These are phyloP conservation scores for Leptothorax acervorum DNA, from an alignment of 2,888 invertebrate genomes.

Conservation along the genomic window DNA sequence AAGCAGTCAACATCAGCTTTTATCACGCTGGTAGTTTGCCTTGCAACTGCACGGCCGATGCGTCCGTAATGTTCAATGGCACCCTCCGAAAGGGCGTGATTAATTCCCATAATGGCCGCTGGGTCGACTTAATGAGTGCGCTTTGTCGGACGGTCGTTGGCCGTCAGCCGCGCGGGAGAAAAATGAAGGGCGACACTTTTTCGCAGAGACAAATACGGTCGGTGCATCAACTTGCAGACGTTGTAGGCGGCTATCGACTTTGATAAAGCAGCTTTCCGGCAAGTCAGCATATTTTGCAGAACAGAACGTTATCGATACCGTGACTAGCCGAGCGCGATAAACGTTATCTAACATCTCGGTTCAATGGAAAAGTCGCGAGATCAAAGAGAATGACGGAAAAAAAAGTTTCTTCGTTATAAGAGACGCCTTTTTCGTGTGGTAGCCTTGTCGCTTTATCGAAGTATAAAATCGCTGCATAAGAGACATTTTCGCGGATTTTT, in stretches of 20 bases:
- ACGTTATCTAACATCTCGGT: constrained; percentile 43
- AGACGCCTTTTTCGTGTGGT: constrained; percentile 21
- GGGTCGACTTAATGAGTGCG: constrained; percentile 50
- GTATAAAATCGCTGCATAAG: not conserved
- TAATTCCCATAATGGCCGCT: constrained; percentile 75
- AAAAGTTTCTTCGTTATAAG: constrained; percentile 49
- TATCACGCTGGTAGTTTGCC: constrained; percentile 51
- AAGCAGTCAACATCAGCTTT: constrained; percentile 66
- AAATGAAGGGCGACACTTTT: constrained; percentile 36
- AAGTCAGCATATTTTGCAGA: not conserved
- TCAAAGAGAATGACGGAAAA: constrained; percentile 51
- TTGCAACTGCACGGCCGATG: constrained; percentile 60
- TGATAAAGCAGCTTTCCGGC: constrained; percentile 7
- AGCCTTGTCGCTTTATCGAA: not conserved
- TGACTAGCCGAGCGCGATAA: constrained; percentile 38
- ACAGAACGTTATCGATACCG: constrained; percentile 7
- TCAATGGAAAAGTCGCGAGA: constrained; percentile 4
- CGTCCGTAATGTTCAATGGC: constrained; percentile 67
- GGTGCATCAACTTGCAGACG: not conserved
- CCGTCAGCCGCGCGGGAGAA: constrained; percentile 25
- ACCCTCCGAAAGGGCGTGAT: constrained; percentile 71
- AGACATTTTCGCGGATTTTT: constrained; percentile 6
- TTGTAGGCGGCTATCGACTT: constrained; percentile 1
- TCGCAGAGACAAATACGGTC: constrained; percentile 11
- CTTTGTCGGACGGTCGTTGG: constrained; percentile 21